Conservation (phyloP, 2,113 vertebrate species). For the Oncorhynchus mykiss region DNA sequence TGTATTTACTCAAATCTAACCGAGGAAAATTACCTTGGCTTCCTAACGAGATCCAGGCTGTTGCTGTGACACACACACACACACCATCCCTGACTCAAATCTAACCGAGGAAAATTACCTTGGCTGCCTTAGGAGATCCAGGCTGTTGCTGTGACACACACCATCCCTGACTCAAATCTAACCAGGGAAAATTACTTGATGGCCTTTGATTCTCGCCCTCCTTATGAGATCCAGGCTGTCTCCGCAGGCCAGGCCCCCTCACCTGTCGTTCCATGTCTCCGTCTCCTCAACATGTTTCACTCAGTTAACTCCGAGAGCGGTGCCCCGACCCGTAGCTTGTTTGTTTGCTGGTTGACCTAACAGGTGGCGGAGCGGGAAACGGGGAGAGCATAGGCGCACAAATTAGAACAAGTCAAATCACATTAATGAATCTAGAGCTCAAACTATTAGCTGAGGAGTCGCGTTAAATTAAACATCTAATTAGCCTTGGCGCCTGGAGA, state of each 20-base stretch:
- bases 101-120: too few relatives aligned
- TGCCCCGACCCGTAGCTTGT: not conserved
- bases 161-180: not conserved
- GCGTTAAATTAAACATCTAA: not conserved
- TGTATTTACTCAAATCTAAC: not conserved
- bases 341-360: not conserved
- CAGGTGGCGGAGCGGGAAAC: not conserved
- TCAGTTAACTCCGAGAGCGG: too few relatives aligned
- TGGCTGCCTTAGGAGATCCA: too few relatives aligned
- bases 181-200: too few relatives aligned
- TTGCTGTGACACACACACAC: constrained; percentile 1
- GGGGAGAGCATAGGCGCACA: not conserved
- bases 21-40: not conserved
- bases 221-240: too few relatives aligned
- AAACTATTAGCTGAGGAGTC: not conserved
- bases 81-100: not conserved
- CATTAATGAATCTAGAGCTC: not conserved
- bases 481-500: not conserved
- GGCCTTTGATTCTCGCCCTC: not conserved
- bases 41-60: not conserved
- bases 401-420: constrained; percentile 6
- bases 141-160: not conserved
- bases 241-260: not conserved
- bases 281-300: not conserved
- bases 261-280: constrained; percentile 1